A percentile compares a stretch with the other conserved stretches of the same genome.
phyloP scores from a whole-genome alignment of 2,113 vertebrate species.

The Tonatia bakeri region DNA sequence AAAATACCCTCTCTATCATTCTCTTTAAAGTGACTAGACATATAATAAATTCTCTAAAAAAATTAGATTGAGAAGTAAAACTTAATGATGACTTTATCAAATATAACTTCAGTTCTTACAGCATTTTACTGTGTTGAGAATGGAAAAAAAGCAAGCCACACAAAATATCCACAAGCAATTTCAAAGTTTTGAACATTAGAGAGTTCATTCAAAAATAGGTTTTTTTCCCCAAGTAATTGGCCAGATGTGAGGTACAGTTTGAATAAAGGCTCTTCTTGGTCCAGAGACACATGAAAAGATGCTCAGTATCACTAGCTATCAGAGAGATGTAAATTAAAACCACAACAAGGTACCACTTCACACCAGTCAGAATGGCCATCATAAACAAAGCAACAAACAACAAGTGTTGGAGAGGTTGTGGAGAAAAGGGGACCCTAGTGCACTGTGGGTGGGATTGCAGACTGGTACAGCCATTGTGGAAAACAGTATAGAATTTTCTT shows the following conservation, averaged over 20 bases:
- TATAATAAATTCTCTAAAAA: neutral
- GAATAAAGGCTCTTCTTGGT: neutral
- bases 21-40: neutral
- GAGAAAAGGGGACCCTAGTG: no score
- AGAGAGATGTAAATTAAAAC: no score
- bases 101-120: neutral
- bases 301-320: no score
- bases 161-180: neutral
- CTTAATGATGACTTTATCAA: neutral
- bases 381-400: no score
- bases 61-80: neutral
- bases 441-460: no score
- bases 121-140: neutral
- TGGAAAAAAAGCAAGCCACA: neutral
- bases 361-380: no score
- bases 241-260: neutral
- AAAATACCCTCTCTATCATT: neutral
- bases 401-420: no score
- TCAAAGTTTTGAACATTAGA: slow-evolving; percentile 1
- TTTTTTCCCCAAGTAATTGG: slow-evolving; percentile 3
- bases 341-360: no score
- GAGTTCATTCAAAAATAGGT: neutral
- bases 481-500: no score
- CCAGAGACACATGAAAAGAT: no score
- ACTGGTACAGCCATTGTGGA: no score